These are phyloP conservation scores for Chelon labrosus DNA, from an alignment of 2,797 vertebrate genomes.

Conservation along the genomic window DNA sequence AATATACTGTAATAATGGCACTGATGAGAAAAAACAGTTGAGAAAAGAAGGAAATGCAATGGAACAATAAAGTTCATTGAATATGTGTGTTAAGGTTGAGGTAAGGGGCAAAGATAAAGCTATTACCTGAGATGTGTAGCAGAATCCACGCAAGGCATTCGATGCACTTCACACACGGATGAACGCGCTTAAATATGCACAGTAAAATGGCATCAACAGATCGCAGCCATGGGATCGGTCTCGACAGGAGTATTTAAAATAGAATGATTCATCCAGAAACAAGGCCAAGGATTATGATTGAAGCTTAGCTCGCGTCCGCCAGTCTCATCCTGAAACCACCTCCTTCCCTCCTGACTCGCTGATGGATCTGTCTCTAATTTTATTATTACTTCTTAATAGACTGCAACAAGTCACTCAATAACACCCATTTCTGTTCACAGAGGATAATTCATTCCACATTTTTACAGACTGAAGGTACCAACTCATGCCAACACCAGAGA, in stretches of 20 bases:
- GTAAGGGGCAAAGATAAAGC: conserved; percentile 28
- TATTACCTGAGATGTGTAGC: conserved; percentile 44
- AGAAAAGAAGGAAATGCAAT: not conserved
- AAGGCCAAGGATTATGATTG: conserved; percentile 48
- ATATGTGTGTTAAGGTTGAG: conserved; percentile 47
- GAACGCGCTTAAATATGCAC: conserved; percentile 48
- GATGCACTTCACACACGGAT: conserved; percentile 42
- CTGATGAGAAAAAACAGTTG: not conserved
- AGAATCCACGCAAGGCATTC: conserved; percentile 51
- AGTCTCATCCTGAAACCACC: conserved; percentile 38
- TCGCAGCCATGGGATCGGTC: conserved; percentile 41
- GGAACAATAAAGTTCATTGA: conserved; percentile 19
- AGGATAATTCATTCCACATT: conserved; percentile 74
- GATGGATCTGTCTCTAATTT: conserved; percentile 71
- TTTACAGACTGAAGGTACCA: conserved; percentile 53
- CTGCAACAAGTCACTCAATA: conserved; percentile 69
- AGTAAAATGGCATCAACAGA: conserved; percentile 56
- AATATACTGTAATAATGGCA: conserved; percentile 10
- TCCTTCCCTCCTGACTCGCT: conserved; percentile 36
- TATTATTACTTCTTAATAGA: conserved; percentile 76
- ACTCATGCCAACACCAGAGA: conserved; percentile 57
- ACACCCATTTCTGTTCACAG: conserved; percentile 69
- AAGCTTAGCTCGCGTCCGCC: conserved; percentile 54
- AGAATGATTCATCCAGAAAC: conserved; percentile 55
- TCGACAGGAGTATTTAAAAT: conserved; percentile 58